These are phyloP conservation scores for Standfussiana lucernea DNA, from an alignment of 2,888 invertebrate genomes.

Conservation along the genomic window DNA sequence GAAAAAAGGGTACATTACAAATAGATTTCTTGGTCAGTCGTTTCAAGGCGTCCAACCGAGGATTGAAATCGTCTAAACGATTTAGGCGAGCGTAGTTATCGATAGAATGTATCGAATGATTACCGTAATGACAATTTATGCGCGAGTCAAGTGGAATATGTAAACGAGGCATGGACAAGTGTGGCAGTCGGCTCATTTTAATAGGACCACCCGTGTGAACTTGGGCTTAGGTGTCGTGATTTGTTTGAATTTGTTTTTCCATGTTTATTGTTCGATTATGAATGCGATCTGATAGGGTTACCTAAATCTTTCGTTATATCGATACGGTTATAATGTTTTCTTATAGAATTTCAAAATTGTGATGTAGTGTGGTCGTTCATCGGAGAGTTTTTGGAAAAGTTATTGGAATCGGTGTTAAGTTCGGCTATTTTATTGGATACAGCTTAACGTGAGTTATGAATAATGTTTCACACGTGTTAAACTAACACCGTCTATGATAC, in stretches of 20 bases:
- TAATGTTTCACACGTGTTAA: background rate
- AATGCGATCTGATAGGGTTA: conserved; percentile 54
- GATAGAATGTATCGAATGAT: conserved; percentile 85
- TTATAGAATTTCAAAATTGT: conserved; percentile 37
- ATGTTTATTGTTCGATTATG: conserved; percentile 65
- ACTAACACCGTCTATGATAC: background rate
- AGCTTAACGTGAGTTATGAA: conserved; percentile 14
- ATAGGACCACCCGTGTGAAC: conserved; percentile 86
- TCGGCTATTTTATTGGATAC: conserved; percentile 17
- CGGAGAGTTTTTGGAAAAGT: conserved; percentile 20
- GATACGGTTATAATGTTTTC: conserved; percentile 47
- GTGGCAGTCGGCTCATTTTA: conserved; percentile 78
- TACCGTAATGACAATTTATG: conserved; percentile 89
- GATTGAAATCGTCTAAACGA: conserved; percentile 79
- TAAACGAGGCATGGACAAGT: conserved; percentile 84
- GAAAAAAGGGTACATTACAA: conserved; percentile 72
- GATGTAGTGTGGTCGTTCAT: conserved; percentile 26
- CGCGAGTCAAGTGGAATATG: conserved; percentile 84
- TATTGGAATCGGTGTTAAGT: conserved; percentile 42
- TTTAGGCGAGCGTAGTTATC: conserved; percentile 81
- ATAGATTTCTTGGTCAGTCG: conserved; percentile 72
- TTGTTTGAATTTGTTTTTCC: conserved; percentile 66
- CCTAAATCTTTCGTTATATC: conserved; percentile 50
- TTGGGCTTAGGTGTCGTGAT: conserved; percentile 67
- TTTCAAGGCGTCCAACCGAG: conserved; percentile 81